Evolutionary conservation across 30 jellyfish, hydroid and myxozoan species (phyloP).

Genomic region (Turritopsis rubra): DNA sequence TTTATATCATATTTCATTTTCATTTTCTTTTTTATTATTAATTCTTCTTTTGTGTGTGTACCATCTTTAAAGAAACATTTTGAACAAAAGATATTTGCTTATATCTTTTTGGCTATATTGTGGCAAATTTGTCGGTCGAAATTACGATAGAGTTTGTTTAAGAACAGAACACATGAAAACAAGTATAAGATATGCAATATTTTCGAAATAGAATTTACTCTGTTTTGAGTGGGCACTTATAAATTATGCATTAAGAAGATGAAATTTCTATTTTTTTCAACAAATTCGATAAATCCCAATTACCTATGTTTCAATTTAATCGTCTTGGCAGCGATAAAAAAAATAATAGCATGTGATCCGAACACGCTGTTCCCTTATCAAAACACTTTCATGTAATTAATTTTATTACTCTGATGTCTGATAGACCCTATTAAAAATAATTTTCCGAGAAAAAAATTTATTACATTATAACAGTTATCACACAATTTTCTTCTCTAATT

Average conservation of each 20-base stretch:
- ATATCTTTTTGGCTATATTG: too few species aligned
- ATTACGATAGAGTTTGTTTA: too few species aligned
- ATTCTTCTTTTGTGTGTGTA: background rate
- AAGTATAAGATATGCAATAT: too few species aligned
- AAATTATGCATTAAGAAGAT: background rate
- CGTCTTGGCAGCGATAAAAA: background rate
- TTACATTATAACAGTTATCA: background rate
- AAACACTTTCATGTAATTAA: background rate
- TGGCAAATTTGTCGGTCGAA: too few species aligned
- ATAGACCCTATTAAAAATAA: background rate
- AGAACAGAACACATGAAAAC: too few species aligned
- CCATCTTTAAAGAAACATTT: background rate
- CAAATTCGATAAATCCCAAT: too few species aligned
- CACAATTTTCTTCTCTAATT: background rate
- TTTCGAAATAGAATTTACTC: background rate
- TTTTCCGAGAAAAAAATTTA: background rate
- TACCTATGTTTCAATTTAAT: background rate
- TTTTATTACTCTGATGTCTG: background rate
- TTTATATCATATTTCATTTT: background rate
- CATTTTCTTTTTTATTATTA: too few species aligned
- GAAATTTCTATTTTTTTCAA: background rate
- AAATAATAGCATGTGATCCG: background rate
- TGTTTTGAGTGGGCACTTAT: background rate
- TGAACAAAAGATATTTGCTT: too few species aligned
- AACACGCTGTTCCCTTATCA: too few species aligned